Conservation (phyloP, 2,888 invertebrate species). For the Barypeithes pellucidus region DNA sequence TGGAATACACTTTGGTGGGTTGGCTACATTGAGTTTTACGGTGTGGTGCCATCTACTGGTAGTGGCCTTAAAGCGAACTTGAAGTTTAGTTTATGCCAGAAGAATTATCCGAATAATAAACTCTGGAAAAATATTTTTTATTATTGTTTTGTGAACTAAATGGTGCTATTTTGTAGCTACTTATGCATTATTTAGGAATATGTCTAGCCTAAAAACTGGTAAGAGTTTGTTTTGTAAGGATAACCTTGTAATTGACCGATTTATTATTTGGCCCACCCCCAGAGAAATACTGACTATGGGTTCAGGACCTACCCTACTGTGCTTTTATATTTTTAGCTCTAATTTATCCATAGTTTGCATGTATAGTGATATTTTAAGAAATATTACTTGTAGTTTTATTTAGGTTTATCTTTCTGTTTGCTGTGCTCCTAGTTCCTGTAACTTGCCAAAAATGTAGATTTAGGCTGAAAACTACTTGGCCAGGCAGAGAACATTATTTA, state of each 20-base stretch:
- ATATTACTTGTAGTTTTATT: neutral
- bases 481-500: no score
- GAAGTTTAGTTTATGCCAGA: slow-evolving; percentile 27
- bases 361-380: slow-evolving; percentile 11
- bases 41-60: neutral
- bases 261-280: slow-evolving; percentile 67
- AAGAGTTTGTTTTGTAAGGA: slow-evolving; percentile 63
- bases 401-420: neutral
- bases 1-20: neutral
- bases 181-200: slow-evolving; percentile 69
- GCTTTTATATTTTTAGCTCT: slow-evolving; percentile 15
- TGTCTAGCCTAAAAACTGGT: slow-evolving; percentile 78
- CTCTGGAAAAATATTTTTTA: slow-evolving; percentile 1
- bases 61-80: neutral
- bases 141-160: slow-evolving; percentile 27
- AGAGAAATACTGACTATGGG: slow-evolving; percentile 56
- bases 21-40: neutral
- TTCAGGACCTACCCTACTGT: slow-evolving; percentile 50
- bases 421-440: neutral
- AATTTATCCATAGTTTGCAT: slow-evolving; percentile 9
- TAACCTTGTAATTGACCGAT: slow-evolving; percentile 5
- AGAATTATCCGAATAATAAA: slow-evolving; percentile 26
- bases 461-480: neutral
- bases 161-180: slow-evolving; percentile 39
- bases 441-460: neutral